phyloP scores from a whole-genome alignment of 2,113 vertebrate species.

The Tinamus guttatus region DNA sequence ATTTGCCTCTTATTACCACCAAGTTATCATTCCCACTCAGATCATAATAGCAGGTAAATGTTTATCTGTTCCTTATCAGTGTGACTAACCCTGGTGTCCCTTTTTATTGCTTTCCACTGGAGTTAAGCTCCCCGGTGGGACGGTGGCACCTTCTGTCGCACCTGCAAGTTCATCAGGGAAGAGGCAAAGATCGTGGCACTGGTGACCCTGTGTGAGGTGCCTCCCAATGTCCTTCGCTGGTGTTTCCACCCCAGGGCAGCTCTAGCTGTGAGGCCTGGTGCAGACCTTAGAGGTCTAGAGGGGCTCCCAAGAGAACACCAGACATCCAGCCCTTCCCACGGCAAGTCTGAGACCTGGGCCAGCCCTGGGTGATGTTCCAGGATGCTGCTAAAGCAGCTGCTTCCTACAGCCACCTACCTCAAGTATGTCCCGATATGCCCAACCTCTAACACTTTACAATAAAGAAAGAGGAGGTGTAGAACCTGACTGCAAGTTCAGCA shows the following conservation, averaged over 20 bases:
- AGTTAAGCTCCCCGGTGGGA: background rate
- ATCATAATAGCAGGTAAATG: background rate
- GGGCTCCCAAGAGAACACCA: background rate
- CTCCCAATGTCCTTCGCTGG: background rate
- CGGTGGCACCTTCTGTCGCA: background rate
- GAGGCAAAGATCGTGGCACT: background rate
- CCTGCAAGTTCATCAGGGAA: background rate
- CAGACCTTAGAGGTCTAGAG: background rate
- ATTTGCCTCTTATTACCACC: background rate
- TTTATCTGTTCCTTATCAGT: background rate
- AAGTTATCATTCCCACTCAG: background rate
- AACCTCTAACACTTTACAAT: background rate
- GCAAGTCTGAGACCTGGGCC: background rate
- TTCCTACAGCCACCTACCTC: background rate
- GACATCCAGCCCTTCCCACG: background rate
- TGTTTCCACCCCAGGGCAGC: background rate
- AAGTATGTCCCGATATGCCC: background rate
- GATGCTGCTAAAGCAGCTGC: background rate
- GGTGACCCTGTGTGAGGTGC: background rate
- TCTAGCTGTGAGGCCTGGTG: fast-evolving
- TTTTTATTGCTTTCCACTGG: background rate
- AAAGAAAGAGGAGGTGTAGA: background rate
- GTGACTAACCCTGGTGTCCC: background rate
- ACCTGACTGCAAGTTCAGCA: background rate
- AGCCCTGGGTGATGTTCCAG: background rate